Evolutionary conservation across 2,113 vertebrate genomes (phyloP).

Genomic region (Castor canadensis): DNA sequence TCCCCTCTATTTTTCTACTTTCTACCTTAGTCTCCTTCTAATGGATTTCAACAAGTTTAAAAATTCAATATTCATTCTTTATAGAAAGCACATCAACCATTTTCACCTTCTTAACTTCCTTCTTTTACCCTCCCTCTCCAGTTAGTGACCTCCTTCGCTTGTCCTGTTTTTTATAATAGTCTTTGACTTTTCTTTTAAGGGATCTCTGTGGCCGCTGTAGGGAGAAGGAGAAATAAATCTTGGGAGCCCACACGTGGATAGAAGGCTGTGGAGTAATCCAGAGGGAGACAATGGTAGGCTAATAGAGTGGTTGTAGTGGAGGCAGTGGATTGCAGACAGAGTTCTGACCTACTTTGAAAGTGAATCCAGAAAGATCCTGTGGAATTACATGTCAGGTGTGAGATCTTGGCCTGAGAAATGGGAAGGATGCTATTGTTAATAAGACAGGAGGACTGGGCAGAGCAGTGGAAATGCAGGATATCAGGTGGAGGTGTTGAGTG

Average conservation of each 20-base stretch:
- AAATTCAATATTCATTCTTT: too few species aligned
- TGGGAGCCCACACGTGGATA: neutral
- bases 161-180: too few species aligned
- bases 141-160: too few species aligned
- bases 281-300: too few species aligned
- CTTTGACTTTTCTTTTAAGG: neutral
- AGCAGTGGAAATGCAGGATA: neutral
- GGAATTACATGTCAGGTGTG: rapidly evolving
- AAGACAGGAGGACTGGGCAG: neutral
- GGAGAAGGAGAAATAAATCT: neutral
- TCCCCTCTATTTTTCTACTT: too few species aligned
- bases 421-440: neutral
- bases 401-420: neutral
- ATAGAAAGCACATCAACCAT: too few species aligned
- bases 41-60: too few species aligned
- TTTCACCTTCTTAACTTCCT: too few species aligned
- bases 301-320: neutral
- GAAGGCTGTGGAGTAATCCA: neutral
- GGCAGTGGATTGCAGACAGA: neutral
- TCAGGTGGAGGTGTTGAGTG: neutral
- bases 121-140: too few species aligned
- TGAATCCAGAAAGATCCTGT: neutral
- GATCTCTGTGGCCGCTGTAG: neutral
- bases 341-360: neutral
- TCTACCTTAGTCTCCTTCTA: too few species aligned